Base-by-base conservation (phyloP, 2,797 vertebrate species). In the Neoniphon sammara region DNA sequence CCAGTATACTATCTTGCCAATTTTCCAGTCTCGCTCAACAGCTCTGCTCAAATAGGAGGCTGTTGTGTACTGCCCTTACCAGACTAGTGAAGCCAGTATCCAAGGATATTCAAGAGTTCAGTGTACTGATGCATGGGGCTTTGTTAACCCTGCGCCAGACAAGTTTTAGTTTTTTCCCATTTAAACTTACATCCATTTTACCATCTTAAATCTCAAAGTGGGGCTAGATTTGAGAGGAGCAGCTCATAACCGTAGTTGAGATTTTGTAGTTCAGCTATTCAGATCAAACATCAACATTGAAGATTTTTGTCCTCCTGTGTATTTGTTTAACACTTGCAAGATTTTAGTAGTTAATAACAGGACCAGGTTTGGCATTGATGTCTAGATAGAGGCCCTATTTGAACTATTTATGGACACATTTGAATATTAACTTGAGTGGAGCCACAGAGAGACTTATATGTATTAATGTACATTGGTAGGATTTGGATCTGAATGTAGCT, bases 11-110 rank as follows among this genome's bases (percentile, higher is more conserved):
- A 18, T 52, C 8, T 20, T 73, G 56, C 34, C 56, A 75, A 52
- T 31, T 70, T 75, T 81, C 17, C 74, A 66, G 25, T 53, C 30
- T 54, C 50, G 61, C 18, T 36, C 31, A 21, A 62, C 31, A 71
- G 39, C 17, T 56, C 23, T 57, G 23, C 30, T 55, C 57, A 72
- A 58, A 64, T 21, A n/a, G 18, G 17, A 31, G 12, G 53, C 21
- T n/a, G 42, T 27, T 30, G 31, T 58, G 10, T 8, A 52, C 66
- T 21, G 14, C 60, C 49, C 23, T 44, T 17, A 49, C 34, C 18
- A 34, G 10, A 21, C 15, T 34, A 27, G 42, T 46, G 10, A 57
- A 64, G 58, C 53, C 15, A 11, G 21, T n/a, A 15, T 62, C 20
- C 4, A 62, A 27, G 42, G 23, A 46, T 23, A 21, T 25, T 54